These are phyloP conservation scores for Dioctria rufipes DNA, from an alignment of 2,888 invertebrate species.

Conservation along the genomic window DNA sequence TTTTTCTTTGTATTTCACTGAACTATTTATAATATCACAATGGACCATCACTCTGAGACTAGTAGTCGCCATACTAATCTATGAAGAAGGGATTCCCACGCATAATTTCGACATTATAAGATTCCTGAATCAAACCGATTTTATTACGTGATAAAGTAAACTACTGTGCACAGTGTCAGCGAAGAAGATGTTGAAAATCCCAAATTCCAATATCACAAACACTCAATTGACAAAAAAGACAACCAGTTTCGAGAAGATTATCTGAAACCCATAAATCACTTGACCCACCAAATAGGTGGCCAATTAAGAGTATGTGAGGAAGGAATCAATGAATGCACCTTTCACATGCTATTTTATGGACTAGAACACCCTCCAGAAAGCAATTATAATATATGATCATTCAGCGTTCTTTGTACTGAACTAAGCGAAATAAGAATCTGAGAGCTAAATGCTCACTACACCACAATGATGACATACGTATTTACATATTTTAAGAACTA, in stretches of 20 bases:
- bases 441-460: no score
- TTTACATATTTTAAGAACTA: constrained; percentile 33
- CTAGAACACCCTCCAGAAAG: neutral
- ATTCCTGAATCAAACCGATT: constrained; percentile 51
- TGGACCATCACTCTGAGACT: no score
- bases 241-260: constrained; percentile 28
- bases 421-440: no score
- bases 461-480: constrained; percentile 3
- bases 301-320: constrained; percentile 58
- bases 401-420: no score
- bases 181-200: constrained; percentile 9
- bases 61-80: no score
- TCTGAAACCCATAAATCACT: constrained; percentile 55
- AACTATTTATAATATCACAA: no score
- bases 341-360: neutral
- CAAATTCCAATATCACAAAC: constrained; percentile 40
- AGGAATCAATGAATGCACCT: constrained; percentile 35
- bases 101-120: constrained; percentile 57
- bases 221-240: neutral
- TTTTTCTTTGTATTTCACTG: no score
- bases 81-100: constrained; percentile 48
- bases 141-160: constrained; percentile 57
- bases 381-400: neutral
- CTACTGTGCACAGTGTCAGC: constrained; percentile 51
- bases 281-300: constrained; percentile 58